Evolutionary conservation across 2,888 invertebrate species (phyloP).

Genomic region (Smittia aterrima): DNA sequence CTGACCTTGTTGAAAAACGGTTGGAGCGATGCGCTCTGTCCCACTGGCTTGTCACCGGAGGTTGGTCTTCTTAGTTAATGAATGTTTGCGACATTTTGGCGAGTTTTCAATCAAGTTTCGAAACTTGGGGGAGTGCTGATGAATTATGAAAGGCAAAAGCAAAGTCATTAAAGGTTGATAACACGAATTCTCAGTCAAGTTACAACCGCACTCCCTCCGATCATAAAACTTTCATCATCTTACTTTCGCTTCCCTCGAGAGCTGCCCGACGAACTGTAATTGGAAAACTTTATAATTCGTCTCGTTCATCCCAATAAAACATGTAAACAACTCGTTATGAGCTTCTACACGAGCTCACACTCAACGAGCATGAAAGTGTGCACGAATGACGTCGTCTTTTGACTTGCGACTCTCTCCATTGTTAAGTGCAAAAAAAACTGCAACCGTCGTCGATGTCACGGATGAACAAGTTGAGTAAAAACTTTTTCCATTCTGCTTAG

Average conservation of each 20-base stretch:
- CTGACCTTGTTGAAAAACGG: not conserved
- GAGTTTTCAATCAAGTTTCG: not conserved
- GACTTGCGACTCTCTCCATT: not conserved
- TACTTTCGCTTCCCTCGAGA: not conserved
- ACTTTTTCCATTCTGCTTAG: no score
- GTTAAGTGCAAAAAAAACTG: not conserved
- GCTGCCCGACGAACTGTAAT: not conserved
- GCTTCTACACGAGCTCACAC: not conserved
- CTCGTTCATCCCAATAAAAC: not conserved
- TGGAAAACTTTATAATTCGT: conserved; percentile 4
- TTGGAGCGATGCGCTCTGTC: not conserved
- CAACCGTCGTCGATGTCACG: not conserved
- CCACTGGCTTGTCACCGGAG: not conserved
- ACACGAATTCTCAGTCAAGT: no score
- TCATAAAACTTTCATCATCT: no score
- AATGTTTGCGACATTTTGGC: not conserved
- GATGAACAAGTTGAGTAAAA: no score
- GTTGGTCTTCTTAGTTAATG: not conserved
- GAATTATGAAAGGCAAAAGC: no score
- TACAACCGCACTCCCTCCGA: no score
- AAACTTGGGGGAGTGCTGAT: not conserved
- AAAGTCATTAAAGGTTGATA: no score
- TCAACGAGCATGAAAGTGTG: not conserved
- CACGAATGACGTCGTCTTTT: not conserved
- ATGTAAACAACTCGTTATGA: not conserved